Evolutionary conservation across 2,888 invertebrate species (phyloP), one percentile per base, ranked within the genome.

Genomic region (Biston stratarius): DNA sequence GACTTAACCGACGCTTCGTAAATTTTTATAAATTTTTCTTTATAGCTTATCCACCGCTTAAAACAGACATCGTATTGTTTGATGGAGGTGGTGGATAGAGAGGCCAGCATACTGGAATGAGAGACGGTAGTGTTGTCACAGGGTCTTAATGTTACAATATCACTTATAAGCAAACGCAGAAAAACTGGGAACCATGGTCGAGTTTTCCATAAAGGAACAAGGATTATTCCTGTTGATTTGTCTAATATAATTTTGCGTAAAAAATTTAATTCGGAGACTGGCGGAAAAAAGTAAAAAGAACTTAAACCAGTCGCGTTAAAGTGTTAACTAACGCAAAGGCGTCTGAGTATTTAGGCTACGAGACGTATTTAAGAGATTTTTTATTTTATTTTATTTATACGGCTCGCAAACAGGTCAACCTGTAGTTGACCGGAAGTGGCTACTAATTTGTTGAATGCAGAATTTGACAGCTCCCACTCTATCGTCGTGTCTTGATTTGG

Each of bases 1-100:
- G 14, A 8, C 11, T 42, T 11, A 1, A 56, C 12, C 1, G 55
- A 12, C 0, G 55, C 55, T 0, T 44, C 11, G 10, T 53, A 53
- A 14, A 56, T 6, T 8, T 56, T 24, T 6, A 56, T n/a, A 1
- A 11, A 24, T 6, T 56, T 48, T 0, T 48, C 3, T 8, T 40
- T 38, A 33, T 45, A 66, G 0, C 3, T 14, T 15, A 40, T 60
- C 64, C 64, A 64, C 7, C 24, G 12, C 48, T 59, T 64, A 0
- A 64, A n/a, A 14, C 42, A 61, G 12, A 34, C 42, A 12, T 58
- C 40, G 10, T 65, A 65, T 11, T 65, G 64, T 36, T 65, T 65
- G 1, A 47, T 34, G 0, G 60, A 36, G n/a, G 49, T 64, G 5
- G 14, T 12, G 6, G 59, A 55, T 12, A 59, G 24, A n/a, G 64